Evolutionary conservation across 1,140 invertebrate species (phyloP), one percentile per base, ranked within the genome.

Genomic region (Dendrolimus punctatus): DNA sequence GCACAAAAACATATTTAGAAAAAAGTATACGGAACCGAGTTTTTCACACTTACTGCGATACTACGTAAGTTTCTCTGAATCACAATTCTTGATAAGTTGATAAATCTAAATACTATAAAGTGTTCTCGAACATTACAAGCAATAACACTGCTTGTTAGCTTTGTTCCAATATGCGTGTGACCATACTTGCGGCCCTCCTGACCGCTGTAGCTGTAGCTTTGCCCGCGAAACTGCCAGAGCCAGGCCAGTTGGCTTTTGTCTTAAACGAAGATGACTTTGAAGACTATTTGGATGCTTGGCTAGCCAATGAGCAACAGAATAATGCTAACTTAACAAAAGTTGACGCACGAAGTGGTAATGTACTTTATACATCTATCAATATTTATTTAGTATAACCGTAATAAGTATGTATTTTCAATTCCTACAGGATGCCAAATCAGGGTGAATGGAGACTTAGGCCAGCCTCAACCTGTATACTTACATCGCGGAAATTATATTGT

Each of bases 221-320:
- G 10, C 70, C 71, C 7, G 44, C 55, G 8, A 49, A 69, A 2
- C 55, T 76, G 40, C 60, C 67, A 5, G 64, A 76, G 50, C 78
- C 78, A n/a, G 57, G 62, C 6, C 51, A 77, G 44, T 49, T 85
- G 10, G 73, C 74, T 8, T 60, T 76, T 10, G 53, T 71, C 36
- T 66, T 82, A 6, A 66, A 64, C 36, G 82, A 85, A 60, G 82
- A 83, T 7, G 71, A 82, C 8, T 83, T 80, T 57, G 80, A 85
- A 51, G 80, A 83, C 42, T 83, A 85, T 40, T 59, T 82, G 3
- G 82, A 85, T 10, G 52, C 53, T 6, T 85, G 77, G 76, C 65
- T 83, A 2, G 69, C 55, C 5, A 40, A 69, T 6, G 68, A 84
- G 58, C 55, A 82, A 49, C 40, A 40, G 6, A 72, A 62, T 47